Evolutionary conservation across 2,113 vertebrate genomes (phyloP).

Genomic region (Anguilla japonica): DNA sequence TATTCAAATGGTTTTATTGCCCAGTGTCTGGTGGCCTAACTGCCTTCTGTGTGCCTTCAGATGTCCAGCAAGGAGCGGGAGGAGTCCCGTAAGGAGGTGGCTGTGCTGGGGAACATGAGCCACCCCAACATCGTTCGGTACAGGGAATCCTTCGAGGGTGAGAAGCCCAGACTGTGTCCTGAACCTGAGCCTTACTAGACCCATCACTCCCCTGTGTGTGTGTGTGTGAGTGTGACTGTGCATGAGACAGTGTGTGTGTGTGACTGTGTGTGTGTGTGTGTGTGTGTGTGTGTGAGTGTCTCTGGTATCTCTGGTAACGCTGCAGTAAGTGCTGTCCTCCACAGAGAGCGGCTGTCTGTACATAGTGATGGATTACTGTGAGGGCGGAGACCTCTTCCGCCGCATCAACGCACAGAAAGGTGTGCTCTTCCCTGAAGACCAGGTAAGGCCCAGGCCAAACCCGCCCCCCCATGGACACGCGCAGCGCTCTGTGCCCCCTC

Average conservation of each 20-base stretch:
- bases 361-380: conserved; percentile 99
- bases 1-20: no score
- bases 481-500: not conserved
- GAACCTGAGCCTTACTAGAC: no score
- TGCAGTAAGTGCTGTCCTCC: conserved; percentile 16
- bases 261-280: not conserved
- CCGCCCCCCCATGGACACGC: not conserved
- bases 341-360: conserved; percentile 91
- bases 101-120: conserved; percentile 96
- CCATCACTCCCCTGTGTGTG: not conserved
- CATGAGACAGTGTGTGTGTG: not conserved
- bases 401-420: conserved; percentile 96
- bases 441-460: conserved; percentile 69
- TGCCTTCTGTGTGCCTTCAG: conserved; percentile 56
- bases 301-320: not conserved
- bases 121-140: conserved; percentile 98
- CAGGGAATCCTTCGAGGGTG: conserved; percentile 97
- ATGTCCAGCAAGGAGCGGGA: conserved; percentile 96
- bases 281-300: not conserved
- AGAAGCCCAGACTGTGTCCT: not conserved
- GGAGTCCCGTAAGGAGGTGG: conserved; percentile 94
- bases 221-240: not conserved
- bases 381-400: conserved; percentile 95
- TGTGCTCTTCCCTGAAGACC: conserved; percentile 84
- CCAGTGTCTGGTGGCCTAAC: not conserved